Evolutionary conservation across 2,797 vertebrate species (phyloP), one percentile per base, ranked within the genome.

Genomic region (Acanthurus leucopareius): DNA sequence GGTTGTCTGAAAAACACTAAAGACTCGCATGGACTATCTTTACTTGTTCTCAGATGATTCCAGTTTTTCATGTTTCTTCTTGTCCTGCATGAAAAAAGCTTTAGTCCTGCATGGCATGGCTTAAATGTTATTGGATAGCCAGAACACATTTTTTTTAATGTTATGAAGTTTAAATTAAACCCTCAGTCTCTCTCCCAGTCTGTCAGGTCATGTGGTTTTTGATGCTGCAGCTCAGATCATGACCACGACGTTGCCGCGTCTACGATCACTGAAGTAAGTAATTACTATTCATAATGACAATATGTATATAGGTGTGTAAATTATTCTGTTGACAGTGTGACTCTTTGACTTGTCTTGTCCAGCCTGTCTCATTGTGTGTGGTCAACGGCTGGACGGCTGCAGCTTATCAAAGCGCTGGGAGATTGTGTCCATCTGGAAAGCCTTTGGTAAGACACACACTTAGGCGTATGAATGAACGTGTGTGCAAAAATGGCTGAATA

Each of bases 231-330:
- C 92, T 58, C 16, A 64, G 60, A 65, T 7, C 6, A 48, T 97
- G 62, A 73, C 80, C 44, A 40, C 1, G 7, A 49, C 85, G 11
- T 82, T 94, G 44, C 72, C 75, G 22, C 38, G 73, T 44, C 91
- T 97, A 10, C 91, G 68, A 73, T 93, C 80, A 0, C 83, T 97
- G 1, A 89, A 92, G 96, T 97, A 92, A 93, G 94, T 54, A 45
- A 68, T 63, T 19, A 58, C 11, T 17, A 6, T 47, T 20, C 16
- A n/a, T 35, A 42, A 1, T 42, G 14, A 5, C 19, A 11, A 32
- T 20, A 19, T 53, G 15, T 14, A 17, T 44, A 7, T 32, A 13
- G 10, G 47, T 14, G 15, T 57, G 20, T 58, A 19, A 25, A n/a
- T 22, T 19, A n/a, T 40, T 9, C 20, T 52, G 10, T 19, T 20